These are phyloP conservation scores for Helleia helle DNA, from an alignment of 2,888 invertebrate species.

Conservation along the genomic window DNA sequence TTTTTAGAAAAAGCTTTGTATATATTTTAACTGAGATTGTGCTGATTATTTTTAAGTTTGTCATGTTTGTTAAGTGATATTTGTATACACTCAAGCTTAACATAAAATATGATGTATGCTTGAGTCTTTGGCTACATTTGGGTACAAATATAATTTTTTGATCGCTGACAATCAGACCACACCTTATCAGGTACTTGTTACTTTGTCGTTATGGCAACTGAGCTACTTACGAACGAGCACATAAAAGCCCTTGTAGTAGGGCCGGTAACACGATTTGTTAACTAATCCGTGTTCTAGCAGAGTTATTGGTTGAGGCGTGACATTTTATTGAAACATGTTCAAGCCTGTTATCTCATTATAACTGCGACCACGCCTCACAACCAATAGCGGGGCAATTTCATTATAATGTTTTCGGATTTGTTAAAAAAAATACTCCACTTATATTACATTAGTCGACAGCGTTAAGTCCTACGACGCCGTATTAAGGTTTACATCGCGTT, in stretches of 20 bases:
- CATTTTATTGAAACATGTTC: slow-evolving; percentile 22
- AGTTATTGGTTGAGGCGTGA: slow-evolving; percentile 45
- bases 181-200: slow-evolving; percentile 13
- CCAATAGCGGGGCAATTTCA: slow-evolving; percentile 23
- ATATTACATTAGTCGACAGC: slow-evolving; percentile 15
- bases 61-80: too few species aligned
- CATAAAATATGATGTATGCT: too few species aligned
- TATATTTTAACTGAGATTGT: too few species aligned
- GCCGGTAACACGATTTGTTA: slow-evolving; percentile 45
- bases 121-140: too few species aligned
- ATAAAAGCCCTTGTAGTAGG: slow-evolving; percentile 37
- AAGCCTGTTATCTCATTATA: slow-evolving; percentile 23
- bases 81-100: too few species aligned
- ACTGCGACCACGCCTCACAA: slow-evolving; percentile 30
- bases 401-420: slow-evolving; percentile 18
- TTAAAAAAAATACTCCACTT: slow-evolving; percentile 13
- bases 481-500: background rate
- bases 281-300: slow-evolving; percentile 42
- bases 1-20: too few species aligned
- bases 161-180: slow-evolving; percentile 16
- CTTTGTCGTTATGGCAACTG: slow-evolving; percentile 13
- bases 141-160: too few species aligned
- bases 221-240: slow-evolving; percentile 7
- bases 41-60: too few species aligned
- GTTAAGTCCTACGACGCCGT: slow-evolving; percentile 9